phyloP scores from a whole-genome alignment of 2,888 invertebrate genomes.

The Hymenopus coronatus region DNA sequence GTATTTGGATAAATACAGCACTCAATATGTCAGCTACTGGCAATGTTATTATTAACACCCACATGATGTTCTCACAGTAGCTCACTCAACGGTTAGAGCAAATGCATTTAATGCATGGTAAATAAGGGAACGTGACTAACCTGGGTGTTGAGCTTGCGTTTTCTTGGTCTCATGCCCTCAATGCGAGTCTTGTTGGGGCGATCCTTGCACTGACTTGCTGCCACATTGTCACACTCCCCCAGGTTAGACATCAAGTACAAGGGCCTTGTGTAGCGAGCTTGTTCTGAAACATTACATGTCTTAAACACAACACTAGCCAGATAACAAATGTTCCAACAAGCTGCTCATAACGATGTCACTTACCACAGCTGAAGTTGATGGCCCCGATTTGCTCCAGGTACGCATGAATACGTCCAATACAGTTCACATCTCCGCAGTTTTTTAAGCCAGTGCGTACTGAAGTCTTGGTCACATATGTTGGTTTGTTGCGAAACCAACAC shows the following conservation, averaged over 20 bases:
- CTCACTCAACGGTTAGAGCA: too few relatives aligned
- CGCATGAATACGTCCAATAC: constrained; percentile 58
- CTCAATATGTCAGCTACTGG: too few relatives aligned
- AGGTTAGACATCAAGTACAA: constrained; percentile 1
- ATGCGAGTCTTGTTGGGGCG: constrained; percentile 1
- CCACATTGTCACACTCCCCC: neutral
- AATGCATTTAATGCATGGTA: too few relatives aligned
- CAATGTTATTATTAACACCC: too few relatives aligned
- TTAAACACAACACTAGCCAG: neutral
- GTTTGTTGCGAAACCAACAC: constrained; percentile 53
- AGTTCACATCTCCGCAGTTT: constrained; percentile 62
- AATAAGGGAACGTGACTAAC: constrained; percentile 42
- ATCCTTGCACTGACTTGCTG: neutral
- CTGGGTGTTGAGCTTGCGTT: constrained; percentile 53
- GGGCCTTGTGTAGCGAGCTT: constrained; percentile 30
- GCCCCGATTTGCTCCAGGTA: constrained; percentile 61
- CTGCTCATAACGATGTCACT: constrained; percentile 36
- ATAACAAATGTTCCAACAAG: constrained; percentile 26
- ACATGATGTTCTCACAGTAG: too few relatives aligned
- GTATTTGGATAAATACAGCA: too few relatives aligned
- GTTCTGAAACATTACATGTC: constrained; percentile 21
- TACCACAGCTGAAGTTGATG: constrained; percentile 62
- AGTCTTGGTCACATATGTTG: constrained; percentile 58
- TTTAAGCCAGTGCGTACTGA: constrained; percentile 55
- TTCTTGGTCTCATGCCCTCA: constrained; percentile 52